These are phyloP conservation scores for Psettodes erumei DNA, from an alignment of 2,113 vertebrate genomes.

Conservation along the genomic window DNA sequence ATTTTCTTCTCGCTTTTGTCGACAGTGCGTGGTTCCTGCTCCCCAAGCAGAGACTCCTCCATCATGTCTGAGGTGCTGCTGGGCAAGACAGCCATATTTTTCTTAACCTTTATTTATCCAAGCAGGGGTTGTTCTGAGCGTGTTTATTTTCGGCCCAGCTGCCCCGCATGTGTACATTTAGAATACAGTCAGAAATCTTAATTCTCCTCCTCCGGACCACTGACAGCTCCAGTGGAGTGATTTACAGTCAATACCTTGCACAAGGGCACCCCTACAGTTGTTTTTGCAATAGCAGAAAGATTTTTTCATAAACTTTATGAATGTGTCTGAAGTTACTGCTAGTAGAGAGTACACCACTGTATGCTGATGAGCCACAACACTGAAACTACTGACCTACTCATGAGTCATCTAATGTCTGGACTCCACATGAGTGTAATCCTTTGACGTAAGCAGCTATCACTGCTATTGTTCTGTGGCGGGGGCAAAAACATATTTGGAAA, in stretches of 20 bases:
- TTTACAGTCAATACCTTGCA: neutral
- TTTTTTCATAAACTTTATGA: neutral
- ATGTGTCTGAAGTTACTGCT: neutral
- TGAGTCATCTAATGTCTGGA: neutral
- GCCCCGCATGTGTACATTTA: conserved; percentile 12
- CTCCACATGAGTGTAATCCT: neutral
- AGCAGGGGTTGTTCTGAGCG: conserved; percentile 28
- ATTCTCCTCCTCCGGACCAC: neutral
- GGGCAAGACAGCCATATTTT: conserved; percentile 7
- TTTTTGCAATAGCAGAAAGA: neutral
- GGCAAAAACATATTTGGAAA: too few relatives aligned
- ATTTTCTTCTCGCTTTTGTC: neutral
- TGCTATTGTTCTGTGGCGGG: too few relatives aligned
- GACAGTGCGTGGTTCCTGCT: neutral
- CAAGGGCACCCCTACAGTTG: neutral
- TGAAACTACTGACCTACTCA: neutral
- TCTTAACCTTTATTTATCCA: conserved; percentile 11
- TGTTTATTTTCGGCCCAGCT: conserved; percentile 20
- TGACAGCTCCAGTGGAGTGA: neutral
- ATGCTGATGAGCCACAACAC: too few relatives aligned
- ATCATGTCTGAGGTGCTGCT: conserved; percentile 19
- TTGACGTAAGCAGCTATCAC: neutral
- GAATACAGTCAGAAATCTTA: neutral
- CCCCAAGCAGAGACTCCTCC: conserved; percentile 1
- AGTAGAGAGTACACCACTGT: too few relatives aligned